Conservation (phyloP, 2,113 vertebrate genomes). For the Etia nguti region DNA sequence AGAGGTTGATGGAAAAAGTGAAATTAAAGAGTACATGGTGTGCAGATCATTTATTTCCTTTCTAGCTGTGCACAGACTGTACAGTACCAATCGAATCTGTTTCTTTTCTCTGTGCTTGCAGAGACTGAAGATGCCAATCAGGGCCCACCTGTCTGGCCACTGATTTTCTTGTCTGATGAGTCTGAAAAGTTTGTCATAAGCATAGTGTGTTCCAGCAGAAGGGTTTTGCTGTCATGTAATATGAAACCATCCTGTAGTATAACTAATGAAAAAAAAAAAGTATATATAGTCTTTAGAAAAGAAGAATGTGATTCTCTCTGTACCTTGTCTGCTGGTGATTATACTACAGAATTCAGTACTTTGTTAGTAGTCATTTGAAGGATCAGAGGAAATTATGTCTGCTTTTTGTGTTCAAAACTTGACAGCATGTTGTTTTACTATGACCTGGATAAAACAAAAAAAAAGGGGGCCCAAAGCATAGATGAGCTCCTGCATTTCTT, state of each 20-base stretch:
- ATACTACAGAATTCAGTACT: background rate
- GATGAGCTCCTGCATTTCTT: background rate
- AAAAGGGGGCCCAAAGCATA: background rate
- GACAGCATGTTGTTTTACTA: background rate
- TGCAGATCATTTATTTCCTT: background rate
- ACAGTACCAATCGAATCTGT: background rate
- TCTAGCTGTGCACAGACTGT: background rate
- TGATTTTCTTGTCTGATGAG: conserved; percentile 1
- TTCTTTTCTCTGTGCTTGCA: background rate
- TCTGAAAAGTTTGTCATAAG: background rate
- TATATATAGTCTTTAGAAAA: background rate
- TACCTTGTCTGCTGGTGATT: background rate
- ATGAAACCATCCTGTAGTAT: background rate
- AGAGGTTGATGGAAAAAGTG: background rate
- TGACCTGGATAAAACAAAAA: background rate
- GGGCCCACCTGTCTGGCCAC: background rate
- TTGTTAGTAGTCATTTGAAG: background rate
- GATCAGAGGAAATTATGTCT: background rate
- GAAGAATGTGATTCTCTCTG: background rate
- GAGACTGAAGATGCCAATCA: background rate
- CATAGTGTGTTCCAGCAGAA: background rate
- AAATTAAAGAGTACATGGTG: background rate
- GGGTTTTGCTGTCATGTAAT: background rate
- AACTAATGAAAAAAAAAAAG: background rate
- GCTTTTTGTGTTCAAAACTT: background rate